Conservation (phyloP, 2,797 vertebrate species). For the Scolopax bukidnonensis region DNA sequence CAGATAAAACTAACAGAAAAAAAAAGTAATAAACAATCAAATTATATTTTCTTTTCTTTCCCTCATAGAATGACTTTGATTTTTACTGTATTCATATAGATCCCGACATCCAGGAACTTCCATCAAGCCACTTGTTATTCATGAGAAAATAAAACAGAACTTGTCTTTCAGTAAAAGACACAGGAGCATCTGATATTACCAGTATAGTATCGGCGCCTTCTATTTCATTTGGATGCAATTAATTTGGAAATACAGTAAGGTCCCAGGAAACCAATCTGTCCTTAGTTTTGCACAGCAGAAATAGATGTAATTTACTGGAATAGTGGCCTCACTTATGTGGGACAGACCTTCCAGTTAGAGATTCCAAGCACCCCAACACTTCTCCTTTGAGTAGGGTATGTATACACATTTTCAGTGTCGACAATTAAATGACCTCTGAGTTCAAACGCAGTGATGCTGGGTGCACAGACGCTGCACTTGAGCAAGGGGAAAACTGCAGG, state of each 20-base stretch:
- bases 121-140: not conserved
- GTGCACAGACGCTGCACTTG: not conserved
- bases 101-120: not conserved
- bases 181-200: not conserved
- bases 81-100: not conserved
- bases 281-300: slow-evolving; percentile 5
- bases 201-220: not conserved
- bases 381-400: not conserved
- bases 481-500: not conserved
- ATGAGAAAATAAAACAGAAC: not conserved
- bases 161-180: not conserved
- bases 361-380: not conserved
- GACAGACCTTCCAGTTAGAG: not conserved
- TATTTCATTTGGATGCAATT: slow-evolving; percentile 38
- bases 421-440: not conserved
- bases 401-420: not conserved
- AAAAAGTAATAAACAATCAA: not conserved
- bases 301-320: not conserved
- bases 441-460: not conserved
- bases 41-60: not conserved
- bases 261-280: slow-evolving; percentile 14
- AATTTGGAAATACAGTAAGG: not conserved
- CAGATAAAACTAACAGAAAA: not conserved
- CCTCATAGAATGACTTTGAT: not conserved
- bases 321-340: not conserved